These are phyloP conservation scores for Aphelocoma coerulescens DNA, from an alignment of 2,113 vertebrate species.

Conservation along the genomic window DNA sequence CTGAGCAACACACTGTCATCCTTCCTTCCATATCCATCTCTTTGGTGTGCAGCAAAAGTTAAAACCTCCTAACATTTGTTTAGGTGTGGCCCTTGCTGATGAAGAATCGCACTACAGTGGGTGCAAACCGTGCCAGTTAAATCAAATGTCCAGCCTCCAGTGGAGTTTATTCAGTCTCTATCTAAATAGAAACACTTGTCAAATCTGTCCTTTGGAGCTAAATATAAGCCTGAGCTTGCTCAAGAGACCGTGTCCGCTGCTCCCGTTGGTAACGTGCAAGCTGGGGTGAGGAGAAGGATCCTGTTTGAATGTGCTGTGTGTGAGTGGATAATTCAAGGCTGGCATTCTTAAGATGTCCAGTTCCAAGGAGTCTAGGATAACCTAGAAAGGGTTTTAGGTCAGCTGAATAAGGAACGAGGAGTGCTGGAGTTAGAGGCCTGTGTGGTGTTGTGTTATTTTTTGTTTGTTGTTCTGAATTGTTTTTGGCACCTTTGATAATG, in stretches of 20 bases:
- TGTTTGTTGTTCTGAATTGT: not conserved
- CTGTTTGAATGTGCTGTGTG: not conserved
- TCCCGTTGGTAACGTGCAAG: fast-evolving
- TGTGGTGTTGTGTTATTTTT: not conserved
- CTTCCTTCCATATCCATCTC: not conserved
- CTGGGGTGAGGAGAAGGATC: not conserved
- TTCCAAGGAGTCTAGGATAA: not conserved
- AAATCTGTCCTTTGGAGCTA: not conserved
- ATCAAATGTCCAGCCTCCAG: not conserved
- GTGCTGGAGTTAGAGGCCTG: not conserved
- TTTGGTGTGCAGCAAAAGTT: not conserved
- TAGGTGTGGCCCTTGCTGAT: not conserved
- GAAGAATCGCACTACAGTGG: not conserved
- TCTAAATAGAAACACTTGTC: not conserved
- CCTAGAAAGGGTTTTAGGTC: not conserved
- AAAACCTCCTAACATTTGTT: not conserved
- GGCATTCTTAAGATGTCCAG: not conserved
- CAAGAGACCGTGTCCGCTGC: not conserved
- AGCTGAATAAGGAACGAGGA: not conserved
- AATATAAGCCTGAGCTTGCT: not conserved
- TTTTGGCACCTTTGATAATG: not conserved
- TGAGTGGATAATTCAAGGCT: not conserved
- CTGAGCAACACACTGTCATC: not conserved
- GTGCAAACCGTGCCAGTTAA: not conserved
- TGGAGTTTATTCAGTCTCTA: not conserved